Evolutionary conservation across 2,888 invertebrate genomes (phyloP), one percentile per base, ranked within the genome.

Genomic region (Tineola bisselliella): DNA sequence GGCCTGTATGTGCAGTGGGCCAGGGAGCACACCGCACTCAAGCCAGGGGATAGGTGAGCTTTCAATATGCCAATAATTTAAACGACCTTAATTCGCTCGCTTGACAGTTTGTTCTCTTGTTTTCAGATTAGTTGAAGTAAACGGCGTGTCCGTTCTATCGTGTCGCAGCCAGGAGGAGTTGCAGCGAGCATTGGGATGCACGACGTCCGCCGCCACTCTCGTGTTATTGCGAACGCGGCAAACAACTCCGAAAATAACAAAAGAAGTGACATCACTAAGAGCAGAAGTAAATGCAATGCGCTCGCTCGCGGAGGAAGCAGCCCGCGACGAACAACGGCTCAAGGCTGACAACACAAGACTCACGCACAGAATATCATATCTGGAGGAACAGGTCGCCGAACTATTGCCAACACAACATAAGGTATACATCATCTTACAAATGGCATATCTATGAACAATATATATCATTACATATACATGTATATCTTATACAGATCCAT

Each of bases 311-410:
- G 91, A 91, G 59, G 91, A 90, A 69, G 89, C 91, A 0, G 90
- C 90, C 70, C 80, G 87, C 57, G 88, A 90, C 59, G 90, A 91
- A 72, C 91, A 91, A 65, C 87, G 88, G 12, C 84, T 91, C 33
- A 90, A 92, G 69, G 89, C 92, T 18, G 95, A 95, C 79, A 95
- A 95, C 81, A 91, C 94, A 63, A 88, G 95, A 60, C 88, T 96
- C 63, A 94, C 94, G 12, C 96, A 96, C 77, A 89, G 96, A 66
- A 96, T 96, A 70, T 94, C 94, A 1, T 96, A 96, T 77, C 88
- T 96, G 62, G 96, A 96, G 77, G 95, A 96, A 72, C 95, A 95
- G 80, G 94, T 94, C 65, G 84, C 88, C 0, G 90, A 91, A 67
- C 76, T 91, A 59, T 84, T 91, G 61, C 76, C 78, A 38, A 75